Base-by-base conservation (phyloP, 2,888 invertebrate genomes). In the Acleris literana region DNA sequence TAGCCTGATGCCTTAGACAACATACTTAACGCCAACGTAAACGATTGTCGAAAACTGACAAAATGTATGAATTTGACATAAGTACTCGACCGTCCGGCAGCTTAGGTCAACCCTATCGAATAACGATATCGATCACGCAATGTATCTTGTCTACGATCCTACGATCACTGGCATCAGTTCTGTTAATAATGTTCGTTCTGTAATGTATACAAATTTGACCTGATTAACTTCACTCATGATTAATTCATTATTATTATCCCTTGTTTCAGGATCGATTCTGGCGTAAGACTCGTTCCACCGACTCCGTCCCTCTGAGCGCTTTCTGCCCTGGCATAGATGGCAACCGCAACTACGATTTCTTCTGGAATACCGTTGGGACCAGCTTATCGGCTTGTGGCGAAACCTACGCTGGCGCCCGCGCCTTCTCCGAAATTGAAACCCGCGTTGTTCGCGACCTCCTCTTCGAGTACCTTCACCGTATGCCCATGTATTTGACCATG, bases 331-430 rank as follows among this genome's bases (percentile, higher is more conserved):
- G 97, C 16, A 94, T 94, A 0, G 97, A 97, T 77, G 94, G 94
- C 0, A 97, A 97, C 82, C 90, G 97, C 1, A 97, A 97, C 86
- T 97, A 94, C 75, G 95, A 93, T 63, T 94, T 94, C 75, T 87
- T 93, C 69, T 97, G 96, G 96, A 94, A 93, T 88, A 93, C 92
- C 79, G 90, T 85, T 68, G 96, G 94, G 0, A 91, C 93, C 6
- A 94, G 93, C 74, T 73, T 56, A 20, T 82, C 77, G 53, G 93
- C 93, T 11, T 96, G 96, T 77, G 71, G 83, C 0, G 94, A 95
- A 1, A 93, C 84, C 0, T 96, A 88, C 80, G 93, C 93, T 4
- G 97, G 97, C 0, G 83, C 87, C 22, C 71, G 75, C 0, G 79
- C 95, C 3, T 95, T 95, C 84, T 96, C 96, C 0, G 96, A 96